Percentiles rank a stretch among this genome's conserved stretches.
These are phyloP conservation scores for Dysmachus trigonus DNA, from an alignment of 2,888 invertebrate species.

Conservation along the genomic window DNA sequence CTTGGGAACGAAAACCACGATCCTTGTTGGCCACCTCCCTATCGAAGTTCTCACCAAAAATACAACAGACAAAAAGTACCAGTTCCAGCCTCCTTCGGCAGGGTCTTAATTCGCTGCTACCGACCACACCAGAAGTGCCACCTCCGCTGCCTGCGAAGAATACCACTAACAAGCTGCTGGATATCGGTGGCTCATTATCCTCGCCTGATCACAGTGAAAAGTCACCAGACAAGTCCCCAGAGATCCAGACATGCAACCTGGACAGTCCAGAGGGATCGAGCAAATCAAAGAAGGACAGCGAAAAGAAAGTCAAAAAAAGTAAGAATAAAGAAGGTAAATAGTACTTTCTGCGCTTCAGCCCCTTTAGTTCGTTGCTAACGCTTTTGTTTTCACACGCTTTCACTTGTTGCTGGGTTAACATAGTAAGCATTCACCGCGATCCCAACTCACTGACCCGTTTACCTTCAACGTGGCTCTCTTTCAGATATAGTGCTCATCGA, in stretches of 20 bases:
- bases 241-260: constrained; percentile 61
- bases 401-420: constrained; percentile 41
- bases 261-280: constrained; percentile 67
- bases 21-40: constrained; percentile 57
- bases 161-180: constrained; percentile 55
- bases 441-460: not conserved
- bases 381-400: constrained; percentile 42
- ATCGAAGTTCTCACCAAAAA: constrained; percentile 64
- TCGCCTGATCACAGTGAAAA: constrained; percentile 65
- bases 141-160: constrained; percentile 61
- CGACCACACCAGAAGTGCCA: constrained; percentile 62
- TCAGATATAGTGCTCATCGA: constrained; percentile 91
- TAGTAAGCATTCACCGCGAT: constrained; percentile 5
- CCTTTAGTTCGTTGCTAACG: constrained; percentile 41
- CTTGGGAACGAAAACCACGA: constrained; percentile 61
- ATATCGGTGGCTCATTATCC: constrained; percentile 57
- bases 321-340: constrained; percentile 70
- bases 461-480: not conserved
- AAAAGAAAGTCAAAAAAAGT: constrained; percentile 65
- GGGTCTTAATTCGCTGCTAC: constrained; percentile 63
- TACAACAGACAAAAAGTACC: constrained; percentile 58
- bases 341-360: constrained; percentile 73
- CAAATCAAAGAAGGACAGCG: constrained; percentile 66
- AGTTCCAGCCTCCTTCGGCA: constrained; percentile 56
- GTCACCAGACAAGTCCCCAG: constrained; percentile 65